Percentiles rank a stretch among this genome's conserved stretches.
Conservation (phyloP, 2,888 invertebrate genomes). For the Brenthis ino region DNA sequence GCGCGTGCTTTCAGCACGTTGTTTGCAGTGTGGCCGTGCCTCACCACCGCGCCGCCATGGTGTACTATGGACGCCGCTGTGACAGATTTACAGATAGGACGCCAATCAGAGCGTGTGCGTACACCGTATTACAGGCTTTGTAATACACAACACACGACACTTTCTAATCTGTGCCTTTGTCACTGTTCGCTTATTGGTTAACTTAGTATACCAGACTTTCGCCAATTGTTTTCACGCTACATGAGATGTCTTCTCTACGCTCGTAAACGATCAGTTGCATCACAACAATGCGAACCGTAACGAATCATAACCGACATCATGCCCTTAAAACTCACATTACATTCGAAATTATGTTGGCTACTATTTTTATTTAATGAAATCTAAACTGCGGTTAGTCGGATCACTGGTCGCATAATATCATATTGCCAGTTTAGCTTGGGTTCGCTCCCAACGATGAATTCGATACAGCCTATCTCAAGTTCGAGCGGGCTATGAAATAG, state of each 20-base stretch:
- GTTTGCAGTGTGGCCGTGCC: conserved; percentile 31
- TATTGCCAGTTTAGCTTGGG: conserved; percentile 63
- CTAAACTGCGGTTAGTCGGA: conserved; percentile 69
- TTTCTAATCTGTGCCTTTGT: conserved; percentile 82
- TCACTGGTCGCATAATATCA: conserved; percentile 59
- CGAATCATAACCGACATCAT: conserved; percentile 35
- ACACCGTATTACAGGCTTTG: conserved; percentile 71
- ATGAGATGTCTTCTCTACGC: conserved; percentile 69
- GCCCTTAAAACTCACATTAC: conserved; percentile 37
- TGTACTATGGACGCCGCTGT: conserved; percentile 48
- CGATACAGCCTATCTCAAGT: conserved; percentile 61
- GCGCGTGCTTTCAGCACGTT: conserved; percentile 30
- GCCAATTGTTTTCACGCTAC: conserved; percentile 81
- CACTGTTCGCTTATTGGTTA: conserved; percentile 75
- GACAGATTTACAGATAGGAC: conserved; percentile 79
- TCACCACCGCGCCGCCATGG: conserved; percentile 44
- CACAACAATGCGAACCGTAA: conserved; percentile 46
- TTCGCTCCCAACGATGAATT: conserved; percentile 60
- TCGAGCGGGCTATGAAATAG: conserved; percentile 65
- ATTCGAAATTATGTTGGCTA: conserved; percentile 32
- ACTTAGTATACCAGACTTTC: conserved; percentile 76
- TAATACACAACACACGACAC: conserved; percentile 77
- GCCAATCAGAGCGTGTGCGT: conserved; percentile 78
- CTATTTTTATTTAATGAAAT: conserved; percentile 43
- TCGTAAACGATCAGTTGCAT: conserved; percentile 65